Base-by-base conservation (phyloP, 1,140 invertebrate species). In the Pteromalus puparum region DNA sequence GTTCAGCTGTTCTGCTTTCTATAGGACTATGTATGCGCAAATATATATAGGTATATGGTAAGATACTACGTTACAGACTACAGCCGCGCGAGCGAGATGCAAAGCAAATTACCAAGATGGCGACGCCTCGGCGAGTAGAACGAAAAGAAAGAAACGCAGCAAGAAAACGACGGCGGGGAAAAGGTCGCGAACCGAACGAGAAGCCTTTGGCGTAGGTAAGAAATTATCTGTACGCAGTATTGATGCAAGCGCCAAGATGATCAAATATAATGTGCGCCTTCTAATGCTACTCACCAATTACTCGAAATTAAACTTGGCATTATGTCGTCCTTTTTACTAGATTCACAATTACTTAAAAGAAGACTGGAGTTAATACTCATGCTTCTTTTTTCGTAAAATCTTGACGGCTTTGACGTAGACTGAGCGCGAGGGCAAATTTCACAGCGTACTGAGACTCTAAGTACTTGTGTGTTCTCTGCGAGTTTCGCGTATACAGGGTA, bases 231-330 rank as follows among this genome's bases (percentile, higher is more conserved):
- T n/a, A n/a, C n/a, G n/a, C n/a, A n/a, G 67, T n/a, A 70, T 28
- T 46, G 30, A 34, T 34, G 34, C 1, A 80, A 2, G 9, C 4
- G 61, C 65, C 4, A 38, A 53, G 48, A 53, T 3, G 48, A 53
- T 53, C 12, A 10, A 46, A 12, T 13, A 9, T 46, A 34, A 10
- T 42, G 7, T 42, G 38, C 10, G 38, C 9, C 38, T 42, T 42
- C 9, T 42, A 42, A 42, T 42, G 38, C 38, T 88, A 92, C 92
- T 93, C 83, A 93, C 93, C 92, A 93, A 92, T 92, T 92, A 90
- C 90, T 92, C 70, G 92, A 92, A 88, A 92, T 91, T 92, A 93
- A 92, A 91, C 92, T 91, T 42, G 93, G 92, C 93, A 93, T 93
- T 86, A 88, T 92, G 82, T 91, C 89, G 87, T 89, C 89, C 87